Evolutionary conservation across 2,113 vertebrate genomes (phyloP).

Genomic region (Procavia capensis): DNA sequence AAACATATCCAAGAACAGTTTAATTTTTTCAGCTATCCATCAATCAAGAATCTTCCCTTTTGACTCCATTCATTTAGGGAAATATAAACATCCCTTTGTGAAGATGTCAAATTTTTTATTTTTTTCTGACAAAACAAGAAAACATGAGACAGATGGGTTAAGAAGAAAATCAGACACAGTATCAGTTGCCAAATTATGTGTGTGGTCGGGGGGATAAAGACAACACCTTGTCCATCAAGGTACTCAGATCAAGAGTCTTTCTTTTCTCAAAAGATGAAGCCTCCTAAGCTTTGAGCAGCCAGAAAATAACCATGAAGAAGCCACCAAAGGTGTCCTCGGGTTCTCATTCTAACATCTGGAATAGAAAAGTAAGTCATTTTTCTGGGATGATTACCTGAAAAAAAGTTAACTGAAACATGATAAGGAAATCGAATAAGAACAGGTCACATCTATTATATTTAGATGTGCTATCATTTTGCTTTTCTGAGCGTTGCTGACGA

Average conservation of each 20-base stretch:
- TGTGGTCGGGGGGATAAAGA: conserved; percentile 17
- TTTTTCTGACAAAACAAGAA: conserved; percentile 72
- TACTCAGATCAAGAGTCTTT: conserved; percentile 62
- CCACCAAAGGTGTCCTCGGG: background rate
- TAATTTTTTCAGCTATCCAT: conserved; percentile 65
- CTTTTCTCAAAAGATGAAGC: conserved; percentile 33
- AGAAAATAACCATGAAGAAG: conserved; percentile 74
- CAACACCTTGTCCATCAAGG: conserved; percentile 59
- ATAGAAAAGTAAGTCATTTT: conserved; percentile 33
- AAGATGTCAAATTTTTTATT: conserved; percentile 51
- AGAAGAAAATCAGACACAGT: conserved; percentile 71
- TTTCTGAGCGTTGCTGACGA: conserved; percentile 57
- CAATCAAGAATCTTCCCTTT: conserved; percentile 35
- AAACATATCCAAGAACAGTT: background rate
- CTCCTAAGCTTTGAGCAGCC: background rate
- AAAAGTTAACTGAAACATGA: background rate
- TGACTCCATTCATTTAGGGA: conserved; percentile 50
- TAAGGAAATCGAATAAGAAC: conserved; percentile 24
- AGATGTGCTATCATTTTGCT: conserved; percentile 46
- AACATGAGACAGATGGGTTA: conserved; percentile 56
- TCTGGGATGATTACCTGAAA: conserved; percentile 42
- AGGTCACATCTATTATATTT: conserved; percentile 56
- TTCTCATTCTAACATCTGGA: background rate
- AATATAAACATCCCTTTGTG: conserved; percentile 60
- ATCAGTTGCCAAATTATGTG: conserved; percentile 71